Conservation (phyloP, 64 coral and sea anemone species). For the Dendronephthya gigantea region DNA sequence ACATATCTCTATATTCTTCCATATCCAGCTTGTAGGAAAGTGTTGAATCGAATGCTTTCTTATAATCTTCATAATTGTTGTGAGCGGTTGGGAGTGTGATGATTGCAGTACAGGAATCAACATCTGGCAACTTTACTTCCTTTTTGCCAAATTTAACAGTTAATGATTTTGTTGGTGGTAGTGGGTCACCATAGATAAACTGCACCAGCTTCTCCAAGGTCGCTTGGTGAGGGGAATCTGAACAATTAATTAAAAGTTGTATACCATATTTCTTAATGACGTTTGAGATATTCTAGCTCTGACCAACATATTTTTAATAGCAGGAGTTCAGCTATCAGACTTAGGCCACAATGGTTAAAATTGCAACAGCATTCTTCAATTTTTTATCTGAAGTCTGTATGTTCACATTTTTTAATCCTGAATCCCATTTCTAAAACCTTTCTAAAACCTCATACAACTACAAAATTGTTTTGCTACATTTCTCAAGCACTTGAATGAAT, state of each 20-base stretch:
- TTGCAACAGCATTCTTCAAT: no score
- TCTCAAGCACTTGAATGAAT: no score
- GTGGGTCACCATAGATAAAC: neutral
- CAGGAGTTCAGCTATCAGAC: no score
- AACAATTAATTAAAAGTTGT: neutral
- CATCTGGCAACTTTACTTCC: neutral
- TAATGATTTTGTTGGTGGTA: neutral
- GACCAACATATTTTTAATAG: neutral
- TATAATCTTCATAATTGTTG: neutral
- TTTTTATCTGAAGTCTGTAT: no score
- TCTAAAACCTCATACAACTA: no score
- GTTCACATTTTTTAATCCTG: no score
- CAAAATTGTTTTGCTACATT: no score
- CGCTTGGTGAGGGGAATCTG: neutral
- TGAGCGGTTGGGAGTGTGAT: neutral
- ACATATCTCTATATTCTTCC: neutral
- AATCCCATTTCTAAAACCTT: no score
- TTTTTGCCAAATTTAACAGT: neutral
- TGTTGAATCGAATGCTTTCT: neutral
- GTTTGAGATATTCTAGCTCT: neutral
- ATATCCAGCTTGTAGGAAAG: neutral
- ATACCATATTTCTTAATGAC: neutral
- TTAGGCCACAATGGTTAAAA: no score
- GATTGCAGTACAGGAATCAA: neutral
- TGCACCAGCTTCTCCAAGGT: neutral